Evolutionary conservation across 2,888 invertebrate species (phyloP).

Genomic region (Archips crataeganus): DNA sequence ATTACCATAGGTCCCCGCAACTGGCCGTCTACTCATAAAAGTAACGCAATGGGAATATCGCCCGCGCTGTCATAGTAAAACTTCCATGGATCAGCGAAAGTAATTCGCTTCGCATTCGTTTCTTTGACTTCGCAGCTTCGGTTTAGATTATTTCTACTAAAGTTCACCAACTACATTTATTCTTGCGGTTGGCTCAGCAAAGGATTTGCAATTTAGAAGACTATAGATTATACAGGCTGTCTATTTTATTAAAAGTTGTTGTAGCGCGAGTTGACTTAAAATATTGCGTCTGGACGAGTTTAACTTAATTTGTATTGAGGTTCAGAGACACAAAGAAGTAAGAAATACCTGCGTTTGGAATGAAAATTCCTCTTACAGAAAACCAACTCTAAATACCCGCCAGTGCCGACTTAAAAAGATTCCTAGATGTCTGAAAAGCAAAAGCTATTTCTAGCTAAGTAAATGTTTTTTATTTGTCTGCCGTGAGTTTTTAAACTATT

Average conservation of each 20-base stretch:
- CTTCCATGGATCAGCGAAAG: slow-evolving; percentile 70
- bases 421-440: slow-evolving; percentile 32
- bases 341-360: slow-evolving; percentile 10
- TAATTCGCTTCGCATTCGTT: slow-evolving; percentile 58
- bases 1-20: slow-evolving; percentile 75
- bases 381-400: slow-evolving; percentile 31
- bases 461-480: slow-evolving; percentile 16
- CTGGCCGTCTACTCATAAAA: slow-evolving; percentile 74
- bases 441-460: neutral
- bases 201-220: slow-evolving; percentile 34
- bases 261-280: neutral
- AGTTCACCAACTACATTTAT: slow-evolving; percentile 34
- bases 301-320: slow-evolving; percentile 21
- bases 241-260: slow-evolving; percentile 7
- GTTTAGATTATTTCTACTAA: slow-evolving; percentile 52
- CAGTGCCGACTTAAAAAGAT: slow-evolving; percentile 24
- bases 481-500: neutral
- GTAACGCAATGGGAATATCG: slow-evolving; percentile 76
- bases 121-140: slow-evolving; percentile 60
- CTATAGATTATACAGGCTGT: slow-evolving; percentile 15
- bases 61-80: slow-evolving; percentile 70
- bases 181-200: slow-evolving; percentile 28
- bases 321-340: slow-evolving; percentile 24
- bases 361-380: slow-evolving; percentile 23
- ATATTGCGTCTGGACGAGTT: neutral